Base-by-base conservation (phyloP, 2,113 vertebrate species). In the Pelmatolapia mariae region DNA sequence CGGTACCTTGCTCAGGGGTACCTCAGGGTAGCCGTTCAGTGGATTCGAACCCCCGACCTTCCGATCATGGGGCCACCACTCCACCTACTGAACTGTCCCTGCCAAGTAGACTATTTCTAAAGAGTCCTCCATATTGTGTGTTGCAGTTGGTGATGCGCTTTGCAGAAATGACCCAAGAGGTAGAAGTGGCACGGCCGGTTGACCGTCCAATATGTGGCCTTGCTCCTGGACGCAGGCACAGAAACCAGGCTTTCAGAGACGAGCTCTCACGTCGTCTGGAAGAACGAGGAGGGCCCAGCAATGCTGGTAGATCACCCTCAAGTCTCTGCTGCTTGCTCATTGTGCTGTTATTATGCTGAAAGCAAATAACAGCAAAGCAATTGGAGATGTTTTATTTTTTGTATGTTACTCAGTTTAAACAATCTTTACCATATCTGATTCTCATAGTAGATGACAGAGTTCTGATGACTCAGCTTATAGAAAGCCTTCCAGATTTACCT, bases 91-190 rank as follows among this genome's bases (percentile, higher is more conserved):
- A 63, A 29, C 31, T 63, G 59, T 11, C 29, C 9, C 29, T 63
- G 29, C 9, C 16, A 33, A 22, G 33, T 38, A 19, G 6, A 43
- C 2, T 66, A 6, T 56, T 82, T 82, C 8, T 86, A 40, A 89
- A 40, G 7, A 19, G 4, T 61, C 1, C 24, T 47, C 10, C 1
- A 3, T 22, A 78, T 11, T 81, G 2, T 92, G 53, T 85, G 54
- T 45, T 84, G 91, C 89, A 99, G 99, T 97, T 99, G 96, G 98
- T 99, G 85, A 98, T 99, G 98, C 97, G 99, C 24, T 99, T 99
- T 86, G 99, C 98, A 1, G 99, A 99, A 94, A 96, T 99, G 97
- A 99, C 98, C 0, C 98, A 99, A 86, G 99, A 99, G 84, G 99
- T 99, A 4, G 98, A 99, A 90, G 97, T 99, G 10, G 97, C 98